phyloP scores from a whole-genome alignment of 2,113 vertebrate species.

The Gavia stellata region DNA sequence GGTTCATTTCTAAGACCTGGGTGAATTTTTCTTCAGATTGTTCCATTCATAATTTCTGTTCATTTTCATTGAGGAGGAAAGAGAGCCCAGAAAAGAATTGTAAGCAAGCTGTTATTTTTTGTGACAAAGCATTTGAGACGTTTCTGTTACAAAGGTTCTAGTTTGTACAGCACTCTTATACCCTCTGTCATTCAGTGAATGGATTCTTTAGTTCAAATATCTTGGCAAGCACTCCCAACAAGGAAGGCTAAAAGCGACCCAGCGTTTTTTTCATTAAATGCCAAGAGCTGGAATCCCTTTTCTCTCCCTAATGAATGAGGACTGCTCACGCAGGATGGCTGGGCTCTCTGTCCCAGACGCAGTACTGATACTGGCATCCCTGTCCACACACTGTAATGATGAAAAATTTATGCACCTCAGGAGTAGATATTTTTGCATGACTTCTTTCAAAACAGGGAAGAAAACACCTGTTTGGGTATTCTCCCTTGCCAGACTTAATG shows the following conservation, averaged over 20 bases:
- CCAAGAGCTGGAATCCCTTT: not conserved
- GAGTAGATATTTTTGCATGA: not conserved
- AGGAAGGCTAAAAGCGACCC: not conserved
- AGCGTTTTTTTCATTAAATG: not conserved
- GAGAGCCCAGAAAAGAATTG: not conserved
- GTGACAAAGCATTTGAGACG: not conserved
- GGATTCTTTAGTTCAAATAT: not conserved
- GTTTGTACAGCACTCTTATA: not conserved
- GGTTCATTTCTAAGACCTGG: not conserved
- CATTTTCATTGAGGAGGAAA: not conserved
- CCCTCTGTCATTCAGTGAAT: not conserved
- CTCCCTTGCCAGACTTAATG: not conserved
- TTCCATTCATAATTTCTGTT: not conserved
- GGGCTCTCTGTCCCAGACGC: not conserved
- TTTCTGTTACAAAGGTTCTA: not conserved
- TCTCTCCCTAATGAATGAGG: not conserved
- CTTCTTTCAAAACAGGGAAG: not conserved
- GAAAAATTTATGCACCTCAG: not conserved
- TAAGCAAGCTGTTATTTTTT: not conserved
- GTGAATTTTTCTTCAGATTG: not conserved
- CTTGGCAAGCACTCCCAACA: not conserved
- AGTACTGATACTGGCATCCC: not conserved
- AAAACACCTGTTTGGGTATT: not conserved
- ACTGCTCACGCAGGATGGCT: not conserved
- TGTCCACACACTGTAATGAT: not conserved